These are phyloP conservation scores for Allacma fusca DNA, from an alignment of 2,888 invertebrate species.

Conservation along the genomic window DNA sequence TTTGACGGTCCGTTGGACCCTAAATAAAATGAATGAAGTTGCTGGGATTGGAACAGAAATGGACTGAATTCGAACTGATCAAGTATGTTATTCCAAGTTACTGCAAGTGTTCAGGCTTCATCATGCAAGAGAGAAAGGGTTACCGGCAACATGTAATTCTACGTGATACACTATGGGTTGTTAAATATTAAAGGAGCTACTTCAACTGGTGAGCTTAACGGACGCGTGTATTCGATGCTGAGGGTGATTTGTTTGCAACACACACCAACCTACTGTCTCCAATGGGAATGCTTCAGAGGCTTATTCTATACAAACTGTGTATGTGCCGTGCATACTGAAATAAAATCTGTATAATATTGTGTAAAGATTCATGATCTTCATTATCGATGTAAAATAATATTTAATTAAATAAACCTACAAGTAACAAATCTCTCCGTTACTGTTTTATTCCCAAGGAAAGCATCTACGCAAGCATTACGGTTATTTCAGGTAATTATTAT, in stretches of 20 bases:
- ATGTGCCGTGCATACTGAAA: not conserved
- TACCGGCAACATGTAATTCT: not conserved
- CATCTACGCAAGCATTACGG: no score
- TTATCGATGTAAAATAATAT: not conserved
- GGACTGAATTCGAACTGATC: no score
- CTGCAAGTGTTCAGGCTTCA: no score
- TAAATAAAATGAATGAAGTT: no score
- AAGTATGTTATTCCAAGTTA: no score
- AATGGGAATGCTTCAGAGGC: slow-evolving; percentile 6
- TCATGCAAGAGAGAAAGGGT: not conserved
- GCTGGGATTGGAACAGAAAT: no score
- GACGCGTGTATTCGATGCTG: not conserved
- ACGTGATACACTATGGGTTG: not conserved
- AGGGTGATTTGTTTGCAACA: not conserved
- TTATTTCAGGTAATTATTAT: no score
- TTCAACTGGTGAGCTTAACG: slow-evolving; percentile 69
- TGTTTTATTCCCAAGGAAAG: no score
- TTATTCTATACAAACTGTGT: not conserved
- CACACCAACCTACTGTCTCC: not conserved
- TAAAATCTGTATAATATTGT: not conserved
- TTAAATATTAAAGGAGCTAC: slow-evolving; percentile 67
- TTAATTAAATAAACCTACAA: not conserved
- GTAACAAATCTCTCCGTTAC: no score
- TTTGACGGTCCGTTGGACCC: no score
- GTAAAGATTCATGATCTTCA: not conserved